A percentile compares a stretch with the other conserved stretches of the same genome.
Evolutionary conservation across 2,797 vertebrate genomes (phyloP).

Genomic region (Toxotes lorentzi): DNA sequence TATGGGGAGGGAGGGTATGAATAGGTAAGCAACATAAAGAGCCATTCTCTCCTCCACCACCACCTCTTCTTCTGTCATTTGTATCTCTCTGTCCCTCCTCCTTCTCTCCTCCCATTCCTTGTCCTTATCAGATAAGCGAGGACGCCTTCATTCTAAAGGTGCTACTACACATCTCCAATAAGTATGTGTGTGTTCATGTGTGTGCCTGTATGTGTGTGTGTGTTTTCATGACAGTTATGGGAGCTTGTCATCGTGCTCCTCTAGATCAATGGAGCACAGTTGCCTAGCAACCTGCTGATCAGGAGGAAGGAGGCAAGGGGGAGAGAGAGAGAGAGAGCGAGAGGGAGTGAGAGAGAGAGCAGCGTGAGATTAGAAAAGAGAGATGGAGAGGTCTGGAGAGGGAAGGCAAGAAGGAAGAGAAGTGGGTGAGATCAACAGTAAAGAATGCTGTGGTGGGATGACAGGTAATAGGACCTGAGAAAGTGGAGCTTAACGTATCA

Average conservation of each 20-base stretch:
- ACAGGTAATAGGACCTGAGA: slow-evolving; percentile 66
- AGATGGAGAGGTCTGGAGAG: slow-evolving; percentile 69
- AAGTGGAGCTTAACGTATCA: slow-evolving; percentile 63
- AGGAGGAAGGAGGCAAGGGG: slow-evolving; percentile 67
- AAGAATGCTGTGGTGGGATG: slow-evolving; percentile 72
- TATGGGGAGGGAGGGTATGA: slow-evolving; percentile 30
- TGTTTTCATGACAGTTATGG: slow-evolving; percentile 84
- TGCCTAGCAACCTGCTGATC: slow-evolving; percentile 88
- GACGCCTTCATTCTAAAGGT: slow-evolving; percentile 72
- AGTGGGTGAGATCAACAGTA: slow-evolving; percentile 79
- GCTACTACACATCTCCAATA: slow-evolving; percentile 70
- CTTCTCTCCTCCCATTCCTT: slow-evolving; percentile 62
- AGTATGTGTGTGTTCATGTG: slow-evolving; percentile 58
- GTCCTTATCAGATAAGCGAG: slow-evolving; percentile 75
- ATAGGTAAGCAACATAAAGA: slow-evolving; percentile 63
- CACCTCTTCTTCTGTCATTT: slow-evolving; percentile 64
- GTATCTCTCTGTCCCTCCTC: slow-evolving; percentile 66
- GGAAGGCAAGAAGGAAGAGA: slow-evolving; percentile 61
- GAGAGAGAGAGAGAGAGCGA: slow-evolving; percentile 26
- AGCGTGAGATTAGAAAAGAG: slow-evolving; percentile 71
- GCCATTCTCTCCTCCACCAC: slow-evolving; percentile 53
- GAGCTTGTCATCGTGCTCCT: slow-evolving; percentile 85
- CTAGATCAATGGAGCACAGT: slow-evolving; percentile 88
- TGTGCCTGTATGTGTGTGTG: slow-evolving; percentile 28
- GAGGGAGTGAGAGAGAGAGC: slow-evolving; percentile 23